Evolutionary conservation across 2,797 vertebrate genomes (phyloP).

Genomic region (Tolypeutes matacus): DNA sequence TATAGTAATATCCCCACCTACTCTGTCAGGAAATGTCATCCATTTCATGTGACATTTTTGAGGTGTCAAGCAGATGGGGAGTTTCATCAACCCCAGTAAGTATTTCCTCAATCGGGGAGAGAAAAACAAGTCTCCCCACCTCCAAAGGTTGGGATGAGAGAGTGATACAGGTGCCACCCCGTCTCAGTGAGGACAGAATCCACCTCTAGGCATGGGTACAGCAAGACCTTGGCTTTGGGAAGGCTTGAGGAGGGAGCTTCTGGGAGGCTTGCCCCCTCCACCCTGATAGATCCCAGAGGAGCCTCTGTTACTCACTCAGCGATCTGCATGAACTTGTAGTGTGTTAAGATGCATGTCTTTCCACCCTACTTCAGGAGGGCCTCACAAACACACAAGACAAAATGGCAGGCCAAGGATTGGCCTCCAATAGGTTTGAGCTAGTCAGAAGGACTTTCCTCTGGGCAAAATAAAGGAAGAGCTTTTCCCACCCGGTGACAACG

Average conservation of each 20-base stretch:
- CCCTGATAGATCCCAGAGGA: not conserved
- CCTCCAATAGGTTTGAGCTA: not conserved
- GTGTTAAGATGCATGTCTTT: not conserved
- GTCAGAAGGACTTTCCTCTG: not conserved
- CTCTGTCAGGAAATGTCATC: not conserved
- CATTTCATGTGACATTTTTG: not conserved
- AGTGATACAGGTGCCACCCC: not conserved
- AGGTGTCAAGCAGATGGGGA: not conserved
- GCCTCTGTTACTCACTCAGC: not conserved
- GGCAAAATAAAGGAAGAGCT: not conserved
- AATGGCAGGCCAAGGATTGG: not conserved
- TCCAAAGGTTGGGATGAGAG: not conserved
- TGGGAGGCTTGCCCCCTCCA: not conserved
- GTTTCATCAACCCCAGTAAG: not conserved
- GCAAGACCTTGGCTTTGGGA: not conserved
- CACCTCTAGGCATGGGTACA: not conserved
- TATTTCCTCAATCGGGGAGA: not conserved
- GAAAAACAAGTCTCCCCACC: slow-evolving; percentile 6
- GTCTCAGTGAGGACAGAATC: not conserved
- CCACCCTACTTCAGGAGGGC: not conserved
- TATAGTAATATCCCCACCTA: not conserved
- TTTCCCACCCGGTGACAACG: fast-evolving
- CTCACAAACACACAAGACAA: not conserved
- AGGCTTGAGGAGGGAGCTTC: not conserved
- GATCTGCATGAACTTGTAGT: not conserved